Base-by-base conservation (phyloP, 2,797 vertebrate genomes). In the Betta splendens region DNA sequence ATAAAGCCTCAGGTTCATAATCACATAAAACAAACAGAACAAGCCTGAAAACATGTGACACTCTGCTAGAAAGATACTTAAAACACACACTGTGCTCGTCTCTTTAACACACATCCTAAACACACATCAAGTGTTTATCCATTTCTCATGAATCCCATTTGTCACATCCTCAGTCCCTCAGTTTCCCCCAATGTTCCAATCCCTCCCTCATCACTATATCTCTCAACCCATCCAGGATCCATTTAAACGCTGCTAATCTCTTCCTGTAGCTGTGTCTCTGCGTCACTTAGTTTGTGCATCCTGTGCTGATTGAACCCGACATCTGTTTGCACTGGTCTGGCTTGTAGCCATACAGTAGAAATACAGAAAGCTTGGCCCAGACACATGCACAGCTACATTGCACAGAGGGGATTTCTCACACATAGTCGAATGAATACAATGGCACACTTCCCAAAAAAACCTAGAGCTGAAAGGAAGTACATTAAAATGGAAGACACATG, bases 221-320 rank as follows among this genome's bases (percentile, higher is more conserved):
- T 69, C 61, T 75, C 52, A 52, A 40, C 38, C 58, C 46, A 37
- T 61, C 70, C 60, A 69, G 67, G 63, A 75, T 76, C 76, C 69
- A 62, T 76, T 65, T 49, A 82, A 79, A 81, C 48, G 55, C 71
- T 25, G 66, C 53, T 87, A 87, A 87, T 87, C 86, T 81, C 85
- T 87, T 87, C 79, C 87, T 83, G 77, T 82, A 51, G 81, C 72
- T 60, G 67, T 54, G 69, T 72, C 44, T 56, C 61, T 74, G 78
- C 75, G 32, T 81, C 72, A 69, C 77, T 72, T 71, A 58, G 78
- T 75, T 49, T 51, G 67, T 80, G 75, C 72, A 76, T 79, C 66
- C 60, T 77, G 67, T 10, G 23, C 74, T 87, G 81, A 87, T 85
- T 84, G 77, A 76, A 88, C 72, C 67, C 51, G 88, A 91, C 87